Conservation (phyloP, 2,888 invertebrate genomes). For the Hirtodrosophila alboralis region DNA sequence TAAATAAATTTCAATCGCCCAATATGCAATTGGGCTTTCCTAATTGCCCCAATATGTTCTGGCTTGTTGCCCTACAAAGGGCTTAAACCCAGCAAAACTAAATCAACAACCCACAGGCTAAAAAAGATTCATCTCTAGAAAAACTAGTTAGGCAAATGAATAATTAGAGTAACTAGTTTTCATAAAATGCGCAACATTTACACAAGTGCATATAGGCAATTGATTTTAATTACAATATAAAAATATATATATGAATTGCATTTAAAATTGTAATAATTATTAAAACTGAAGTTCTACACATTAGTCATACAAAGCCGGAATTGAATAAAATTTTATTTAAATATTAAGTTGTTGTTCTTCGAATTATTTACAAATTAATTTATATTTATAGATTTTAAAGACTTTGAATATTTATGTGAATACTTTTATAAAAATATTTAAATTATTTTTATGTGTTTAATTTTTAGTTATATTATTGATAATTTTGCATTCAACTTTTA, state of each 20-base stretch:
- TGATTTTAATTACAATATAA: conserved; percentile 37
- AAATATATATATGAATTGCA: conserved; percentile 17
- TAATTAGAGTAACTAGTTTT: conserved; percentile 59
- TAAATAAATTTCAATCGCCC: conserved; percentile 12
- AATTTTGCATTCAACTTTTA: no score
- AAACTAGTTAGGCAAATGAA: conserved; percentile 51
- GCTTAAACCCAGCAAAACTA: conserved; percentile 6
- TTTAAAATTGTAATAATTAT: conserved; percentile 13
- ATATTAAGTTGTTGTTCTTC: conserved; percentile 13
- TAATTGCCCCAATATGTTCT: conserved; percentile 26
- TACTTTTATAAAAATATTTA: no score
- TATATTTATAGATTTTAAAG: conserved; percentile 9
- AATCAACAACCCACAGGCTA: conserved; percentile 22
- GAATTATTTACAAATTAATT: neutral
- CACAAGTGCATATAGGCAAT: conserved; percentile 55
- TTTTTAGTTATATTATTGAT: no score
- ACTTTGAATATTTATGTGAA: no score
- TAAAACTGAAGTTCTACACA: neutral
- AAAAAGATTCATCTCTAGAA: conserved; percentile 6
- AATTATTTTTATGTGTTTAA: no score
- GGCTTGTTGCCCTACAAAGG: conserved; percentile 42
- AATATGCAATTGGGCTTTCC: neutral
- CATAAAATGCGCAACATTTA: conserved; percentile 40
- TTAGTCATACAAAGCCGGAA: conserved; percentile 23
- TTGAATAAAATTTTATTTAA: conserved; percentile 1